Evolutionary conservation across 1,140 invertebrate species (phyloP), one percentile per base, ranked within the genome.

Genomic region (Heliconius hermathena): DNA sequence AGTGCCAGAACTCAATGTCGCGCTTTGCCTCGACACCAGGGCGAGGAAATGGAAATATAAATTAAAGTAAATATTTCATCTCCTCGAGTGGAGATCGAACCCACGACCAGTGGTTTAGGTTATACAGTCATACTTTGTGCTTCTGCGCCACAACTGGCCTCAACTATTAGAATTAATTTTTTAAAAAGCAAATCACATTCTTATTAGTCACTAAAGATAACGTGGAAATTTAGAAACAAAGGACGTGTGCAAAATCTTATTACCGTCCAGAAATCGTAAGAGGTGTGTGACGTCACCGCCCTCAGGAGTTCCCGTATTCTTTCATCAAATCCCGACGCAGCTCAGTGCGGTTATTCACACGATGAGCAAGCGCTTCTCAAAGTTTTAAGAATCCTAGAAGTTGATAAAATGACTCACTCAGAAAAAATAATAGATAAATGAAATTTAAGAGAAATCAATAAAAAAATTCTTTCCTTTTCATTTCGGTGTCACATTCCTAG

Each of bases 331-430:
- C 89, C 87, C 74, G 81, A 85, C 83, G 84, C 85, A 76, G 86
- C 87, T 90, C 83, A 77, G 60, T 89, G 85, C 88, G 87, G 91
- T 91, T 92, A 92, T 93, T 92, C 92, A 93, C 91, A 92, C 91
- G 88, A 88, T 87, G 81, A 78, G 76, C 52, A 75, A 83, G 74
- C 46, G 85, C 20, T 85, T 73, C 88, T 86, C 90, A 93, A 93
- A 88, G 73, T 88, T 81, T 82, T 66, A 3, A 3, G 54, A 57
- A 57, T 22, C 8, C 18, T n/a, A 22, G 1, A 66, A 13, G n/a
- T 16, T 33, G 13, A 33, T 13, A 6, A 71, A 71, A 18, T 71
- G 29, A 70, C 66, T 70, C 66, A 75, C 54, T 70, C 74, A 33
- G 16, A 52, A 20, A 52, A 3, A 16, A 49, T 11, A 1, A 49